A percentile compares a stretch with the other conserved stretches of the same genome.
These are phyloP conservation scores for Heteromurus nitidus DNA, from an alignment of 2,888 invertebrate species.

Conservation along the genomic window DNA sequence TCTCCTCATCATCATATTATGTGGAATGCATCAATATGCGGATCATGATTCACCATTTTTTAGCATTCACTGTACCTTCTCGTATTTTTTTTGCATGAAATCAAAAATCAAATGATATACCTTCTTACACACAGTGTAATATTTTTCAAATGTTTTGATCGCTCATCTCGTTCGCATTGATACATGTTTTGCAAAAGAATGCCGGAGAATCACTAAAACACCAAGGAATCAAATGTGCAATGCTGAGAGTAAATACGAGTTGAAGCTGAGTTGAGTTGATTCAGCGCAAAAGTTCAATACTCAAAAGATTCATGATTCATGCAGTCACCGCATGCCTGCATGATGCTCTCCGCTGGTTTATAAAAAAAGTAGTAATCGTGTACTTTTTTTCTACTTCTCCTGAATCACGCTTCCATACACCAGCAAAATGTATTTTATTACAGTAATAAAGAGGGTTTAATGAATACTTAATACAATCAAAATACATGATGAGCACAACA, in stretches of 20 bases:
- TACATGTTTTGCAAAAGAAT: neutral
- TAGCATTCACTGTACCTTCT: constrained; percentile 8
- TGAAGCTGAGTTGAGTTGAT: constrained; percentile 36
- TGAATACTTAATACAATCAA: too few species aligned
- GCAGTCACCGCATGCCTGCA: constrained; percentile 52
- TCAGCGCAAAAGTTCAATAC: constrained; percentile 16
- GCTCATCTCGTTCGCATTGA: constrained; percentile 23
- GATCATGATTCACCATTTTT: constrained; percentile 48
- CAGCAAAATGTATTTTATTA: constrained; percentile 1
- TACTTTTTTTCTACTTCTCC: constrained; percentile 24
- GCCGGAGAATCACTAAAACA: too few species aligned
- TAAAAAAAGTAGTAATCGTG: neutral
- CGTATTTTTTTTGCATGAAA: constrained; percentile 29
- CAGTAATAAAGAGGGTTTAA: constrained; percentile 24
- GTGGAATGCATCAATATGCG: constrained; percentile 46
- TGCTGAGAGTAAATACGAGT: too few species aligned
- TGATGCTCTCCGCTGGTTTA: constrained; percentile 32
- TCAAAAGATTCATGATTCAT: constrained; percentile 49
- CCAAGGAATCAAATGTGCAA: too few species aligned
- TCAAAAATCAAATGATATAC: neutral
- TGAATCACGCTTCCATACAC: neutral
- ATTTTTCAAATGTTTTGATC: constrained; percentile 20
- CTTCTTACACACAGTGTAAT: neutral
- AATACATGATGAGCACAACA: too few species aligned
- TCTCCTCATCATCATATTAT: too few species aligned